Evolutionary conservation across 2,888 invertebrate genomes (phyloP).

Genomic region (Stramonita haemastoma): DNA sequence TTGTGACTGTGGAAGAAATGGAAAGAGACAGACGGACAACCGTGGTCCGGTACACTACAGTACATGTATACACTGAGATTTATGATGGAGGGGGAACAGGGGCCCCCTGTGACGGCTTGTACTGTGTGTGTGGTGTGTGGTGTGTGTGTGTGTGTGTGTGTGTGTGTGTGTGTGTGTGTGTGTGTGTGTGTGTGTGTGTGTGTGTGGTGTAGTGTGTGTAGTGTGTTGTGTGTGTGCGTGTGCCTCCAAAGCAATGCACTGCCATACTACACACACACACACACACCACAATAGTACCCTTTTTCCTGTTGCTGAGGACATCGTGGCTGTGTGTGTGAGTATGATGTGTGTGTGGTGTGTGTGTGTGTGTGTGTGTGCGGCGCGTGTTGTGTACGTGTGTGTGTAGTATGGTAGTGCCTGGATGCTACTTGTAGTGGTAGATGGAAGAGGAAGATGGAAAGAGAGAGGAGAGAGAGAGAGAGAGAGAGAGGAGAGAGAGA

Average conservation of each 20-base stretch:
- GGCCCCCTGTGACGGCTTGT: neutral
- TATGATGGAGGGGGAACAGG: too few species aligned
- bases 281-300: too few species aligned
- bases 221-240: neutral
- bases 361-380: neutral
- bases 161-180: neutral
- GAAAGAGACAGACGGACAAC: too few species aligned
- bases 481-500: neutral
- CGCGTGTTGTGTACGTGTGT: neutral
- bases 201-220: neutral
- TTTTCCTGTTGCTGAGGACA: too few species aligned
- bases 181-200: neutral
- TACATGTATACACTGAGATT: too few species aligned
- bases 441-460: neutral
- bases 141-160: neutral
- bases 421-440: neutral
- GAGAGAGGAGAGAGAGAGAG: neutral
- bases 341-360: neutral
- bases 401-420: neutral
- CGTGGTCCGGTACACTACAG: too few species aligned
- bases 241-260: too few species aligned
- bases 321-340: neutral
- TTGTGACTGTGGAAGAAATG: too few species aligned
- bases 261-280: too few species aligned
- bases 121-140: neutral